A percentile compares a stretch with the other conserved stretches of the same genome.
Conservation (phyloP, 2,797 vertebrate species). For the Mareca penelope region DNA sequence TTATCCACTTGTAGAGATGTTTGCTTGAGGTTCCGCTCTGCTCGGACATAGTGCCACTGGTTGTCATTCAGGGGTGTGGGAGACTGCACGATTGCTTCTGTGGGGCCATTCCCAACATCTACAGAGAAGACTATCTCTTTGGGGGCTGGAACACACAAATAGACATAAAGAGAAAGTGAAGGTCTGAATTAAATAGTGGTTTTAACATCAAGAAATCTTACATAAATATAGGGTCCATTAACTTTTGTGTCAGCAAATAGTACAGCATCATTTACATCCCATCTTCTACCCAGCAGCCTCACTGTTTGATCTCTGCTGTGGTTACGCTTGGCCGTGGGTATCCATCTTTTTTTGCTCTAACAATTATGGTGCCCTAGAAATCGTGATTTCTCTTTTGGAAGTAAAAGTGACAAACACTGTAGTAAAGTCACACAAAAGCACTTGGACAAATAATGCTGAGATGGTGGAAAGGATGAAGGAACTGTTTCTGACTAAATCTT, state of each 20-base stretch:
- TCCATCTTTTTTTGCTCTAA: not conserved
- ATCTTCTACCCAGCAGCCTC: conserved; percentile 33
- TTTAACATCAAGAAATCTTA: conserved; percentile 43
- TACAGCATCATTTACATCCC: conserved; percentile 36
- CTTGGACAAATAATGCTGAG: not conserved
- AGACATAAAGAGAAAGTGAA: not conserved
- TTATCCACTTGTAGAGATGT: conserved; percentile 90
- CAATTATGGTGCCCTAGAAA: not conserved
- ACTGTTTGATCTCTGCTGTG: conserved; percentile 26
- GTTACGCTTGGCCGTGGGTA: not conserved
- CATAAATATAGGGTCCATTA: conserved; percentile 36
- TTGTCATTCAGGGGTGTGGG: conserved; percentile 84
- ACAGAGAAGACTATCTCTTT: conserved; percentile 87
- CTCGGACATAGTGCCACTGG: conserved; percentile 89
- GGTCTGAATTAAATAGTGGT: not conserved
- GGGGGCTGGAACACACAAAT: conserved; percentile 79
- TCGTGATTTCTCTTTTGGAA: not conserved
- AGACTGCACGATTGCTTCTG: conserved; percentile 81
- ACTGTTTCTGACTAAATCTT: not conserved
- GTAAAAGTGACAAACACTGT: not conserved
- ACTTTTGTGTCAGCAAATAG: conserved; percentile 37
- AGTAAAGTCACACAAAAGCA: not conserved
- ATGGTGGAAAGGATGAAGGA: not conserved
- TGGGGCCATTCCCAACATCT: conserved; percentile 89
- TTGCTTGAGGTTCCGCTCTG: conserved; percentile 90